Base-by-base conservation (phyloP, 2,888 invertebrate species). In the Standfussiana lucernea region DNA sequence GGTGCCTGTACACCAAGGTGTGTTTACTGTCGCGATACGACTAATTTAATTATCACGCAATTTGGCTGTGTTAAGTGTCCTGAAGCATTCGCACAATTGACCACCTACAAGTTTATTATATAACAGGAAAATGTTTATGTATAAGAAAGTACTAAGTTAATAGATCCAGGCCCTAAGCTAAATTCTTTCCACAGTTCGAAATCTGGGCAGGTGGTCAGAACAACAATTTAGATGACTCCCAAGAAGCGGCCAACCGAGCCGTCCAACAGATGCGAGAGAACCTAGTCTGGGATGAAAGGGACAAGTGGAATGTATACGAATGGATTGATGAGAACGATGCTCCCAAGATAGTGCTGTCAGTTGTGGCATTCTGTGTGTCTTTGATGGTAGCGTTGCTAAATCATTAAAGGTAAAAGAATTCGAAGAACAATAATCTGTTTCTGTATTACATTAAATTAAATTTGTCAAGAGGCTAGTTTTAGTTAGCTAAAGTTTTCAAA, bases 261-360 rank as follows among this genome's bases (percentile, higher is more conserved):
- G 70, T 86, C 0, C 72, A 37, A 0, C 84, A 88, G 11, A 90
- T 93, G 0, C 4, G n/a, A 0, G 92, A 95, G 40, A 92, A 95
- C 64, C 18, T 90, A 0, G 37, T 35, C 0, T 96, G 96, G 96
- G 82, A 89, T 1, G 42, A 73, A 0, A 67, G 72, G 0, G 75
- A 91, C 15, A 50, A 93, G 21, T 89, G 93, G 0, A 67, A 84
- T 0, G 93, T 95, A 0, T 96, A 96, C 80, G 93, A 95, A 24
- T 96, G 96, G 96, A 95, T 96, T 8, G 92, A 95, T 8, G 94
- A 94, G 45, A 96, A 96, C 45, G 92, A 95, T 79, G 96, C 95
- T 0, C 90, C 93, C 0, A 93, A 93, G 0, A 45, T 94, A 3
- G 89, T 92, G 5, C 85, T 93, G 3, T 96, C 96, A 0, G 75